Evolutionary conservation across 2,797 vertebrate species (phyloP), one percentile per base, ranked within the genome.

Genomic region (Microhierax caerulescens): DNA sequence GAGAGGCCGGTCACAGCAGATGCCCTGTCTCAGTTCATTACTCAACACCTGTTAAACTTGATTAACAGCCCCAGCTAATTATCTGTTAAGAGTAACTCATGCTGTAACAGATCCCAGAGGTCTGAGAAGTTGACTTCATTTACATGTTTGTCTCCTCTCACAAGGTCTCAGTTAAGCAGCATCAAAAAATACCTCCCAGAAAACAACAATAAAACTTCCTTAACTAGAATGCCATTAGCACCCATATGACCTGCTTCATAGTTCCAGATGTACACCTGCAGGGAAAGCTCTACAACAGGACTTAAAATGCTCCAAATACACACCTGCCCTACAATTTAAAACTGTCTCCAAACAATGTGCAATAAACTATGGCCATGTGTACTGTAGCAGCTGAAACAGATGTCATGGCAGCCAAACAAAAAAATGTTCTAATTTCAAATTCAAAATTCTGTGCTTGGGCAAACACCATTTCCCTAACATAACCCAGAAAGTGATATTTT

Each of bases 11-110:
- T 97, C 98, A 97, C 96, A 98, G 97, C 97, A 98, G 97, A 98
- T 96, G 97, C 97, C 97, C 93, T 96, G 97, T 97, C 98, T 98
- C 69, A 68, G 96, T 96, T 98, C 98, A 98, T 98, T 98, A 98
- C 96, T 96, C 98, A 98, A 96, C 98, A 98, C 98, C 98, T 98
- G 98, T 95, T 98, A 98, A 97, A 95, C 56, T 54, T 98, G 98
- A 98, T 98, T 98, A 98, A 98, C 88, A 97, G 89, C 76, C 94
- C 94, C 73, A 82, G 97, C 94, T 98, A 98, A 98, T 98, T 98
- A 97, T 91, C 92, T 97, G 91, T 95, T 98, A 97, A 98, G 96
- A 97, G 97, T 95, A 98, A 97, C 96, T 97, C 91, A 63, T 72
- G 77, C 88, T 96, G 63, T 91, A 97, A 97, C 91, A 94, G 95